Evolutionary conservation across 2,113 vertebrate species (phyloP), one percentile per base, ranked within the genome.

Genomic region (Edolisoma coerulescens): DNA sequence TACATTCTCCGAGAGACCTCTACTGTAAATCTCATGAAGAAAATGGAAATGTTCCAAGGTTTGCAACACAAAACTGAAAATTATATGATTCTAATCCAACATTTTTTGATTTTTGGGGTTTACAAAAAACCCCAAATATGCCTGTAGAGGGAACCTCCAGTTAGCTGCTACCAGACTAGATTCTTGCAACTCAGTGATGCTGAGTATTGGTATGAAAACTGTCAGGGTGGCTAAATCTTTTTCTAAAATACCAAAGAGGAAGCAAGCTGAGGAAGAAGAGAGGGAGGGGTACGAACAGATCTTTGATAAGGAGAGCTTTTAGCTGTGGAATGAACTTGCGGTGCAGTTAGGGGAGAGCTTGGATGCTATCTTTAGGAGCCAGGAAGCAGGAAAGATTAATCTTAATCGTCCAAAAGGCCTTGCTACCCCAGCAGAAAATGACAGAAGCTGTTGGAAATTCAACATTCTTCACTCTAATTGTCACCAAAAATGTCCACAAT

Each of bases 311-410:
- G 35, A 79, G 42, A 79, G 23, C 13, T 73, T 76, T 79, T 67
- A 79, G 87, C 61, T 80, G 67, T 70, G 87, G 76, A 76, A 87
- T 47, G 70, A 91, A 76, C 74, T 87, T 69, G 22, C n/a, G 61
- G 49, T 69, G n/a, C 61, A 54, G 87, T 57, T 27, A 79, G 7
- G 16, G n/a, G 23, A 68, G 56, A 84, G 80, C 57, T 69, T 57
- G 87, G 44, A 28, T 87, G 50, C 75, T 96, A 91, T 91, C 71
- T 95, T 90, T 85, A 90, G 84, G 54, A 96, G 50, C 30, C 74
- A 94, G 95, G 90, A 97, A 93, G 63, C 50, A 68, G 39, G 6
- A 12, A 87, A 87, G 68, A 95, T 95, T 86, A 96, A 91, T 87
- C 56, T 61, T 89, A 81, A 77, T 94, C 61, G 91, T 90, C 74